Percentiles rank a stretch among this genome's conserved stretches.
These are phyloP conservation scores for Plemyria rubiginata DNA, from an alignment of 2,888 invertebrate species.

Conservation along the genomic window DNA sequence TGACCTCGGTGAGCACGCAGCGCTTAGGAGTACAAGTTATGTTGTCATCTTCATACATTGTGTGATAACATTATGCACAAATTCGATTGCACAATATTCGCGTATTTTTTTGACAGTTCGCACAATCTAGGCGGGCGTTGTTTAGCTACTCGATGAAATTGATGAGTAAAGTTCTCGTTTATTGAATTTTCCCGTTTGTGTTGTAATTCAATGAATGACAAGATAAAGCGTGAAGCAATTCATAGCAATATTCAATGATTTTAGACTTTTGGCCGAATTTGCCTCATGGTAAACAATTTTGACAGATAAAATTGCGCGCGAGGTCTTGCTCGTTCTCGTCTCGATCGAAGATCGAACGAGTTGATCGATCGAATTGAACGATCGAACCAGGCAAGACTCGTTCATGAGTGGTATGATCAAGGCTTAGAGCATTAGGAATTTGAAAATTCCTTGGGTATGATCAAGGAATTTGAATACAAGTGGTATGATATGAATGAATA, in stretches of 20 bases:
- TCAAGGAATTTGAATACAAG: no score
- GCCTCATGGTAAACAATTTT: constrained; percentile 79
- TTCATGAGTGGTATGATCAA: no score
- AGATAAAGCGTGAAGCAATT: constrained; percentile 18
- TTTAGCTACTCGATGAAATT: constrained; percentile 43
- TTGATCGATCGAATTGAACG: no score
- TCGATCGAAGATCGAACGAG: no score
- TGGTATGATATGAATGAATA: no score
- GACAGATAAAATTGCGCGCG: constrained; percentile 78
- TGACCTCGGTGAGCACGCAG: constrained; percentile 82
- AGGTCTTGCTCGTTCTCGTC: no score
- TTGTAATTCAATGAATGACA: constrained; percentile 14
- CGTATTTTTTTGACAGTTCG: constrained; percentile 76
- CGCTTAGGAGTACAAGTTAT: constrained; percentile 82
- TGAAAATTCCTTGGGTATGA: no score
- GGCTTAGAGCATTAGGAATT: no score
- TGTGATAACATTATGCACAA: constrained; percentile 80
- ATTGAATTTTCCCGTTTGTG: constrained; percentile 15
- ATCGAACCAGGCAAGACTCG: no score
- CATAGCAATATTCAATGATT: constrained; percentile 21
- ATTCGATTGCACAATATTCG: constrained; percentile 69
- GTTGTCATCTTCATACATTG: constrained; percentile 82
- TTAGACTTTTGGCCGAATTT: constrained; percentile 50
- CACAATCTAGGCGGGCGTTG: constrained; percentile 68
- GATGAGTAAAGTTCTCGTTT: constrained; percentile 26